A percentile compares a stretch with the other conserved stretches of the same genome.
Evolutionary conservation across 2,113 vertebrate species (phyloP).

Genomic region (Ceyx cyanopectus): DNA sequence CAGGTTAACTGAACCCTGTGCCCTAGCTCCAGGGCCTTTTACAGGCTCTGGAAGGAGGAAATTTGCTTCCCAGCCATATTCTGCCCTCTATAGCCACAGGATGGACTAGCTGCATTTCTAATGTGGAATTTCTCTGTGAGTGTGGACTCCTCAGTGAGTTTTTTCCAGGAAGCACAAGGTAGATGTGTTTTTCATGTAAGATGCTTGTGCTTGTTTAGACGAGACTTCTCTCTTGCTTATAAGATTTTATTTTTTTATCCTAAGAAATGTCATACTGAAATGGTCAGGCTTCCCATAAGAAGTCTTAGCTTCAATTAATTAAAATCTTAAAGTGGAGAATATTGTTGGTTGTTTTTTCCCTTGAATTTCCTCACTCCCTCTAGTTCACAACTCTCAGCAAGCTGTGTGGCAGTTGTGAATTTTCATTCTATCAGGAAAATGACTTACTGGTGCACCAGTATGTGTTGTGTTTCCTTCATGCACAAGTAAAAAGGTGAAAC

Average conservation of each 20-base stretch:
- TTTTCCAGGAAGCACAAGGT: not conserved
- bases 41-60: not conserved
- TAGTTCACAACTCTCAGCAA: not conserved
- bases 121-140: not conserved
- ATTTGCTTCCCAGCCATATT: not conserved
- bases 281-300: not conserved
- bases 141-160: not conserved
- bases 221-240: not conserved
- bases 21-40: not conserved
- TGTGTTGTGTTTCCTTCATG: not conserved
- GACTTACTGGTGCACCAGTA: not conserved
- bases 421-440: not conserved
- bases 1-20: not conserved
- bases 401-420: not conserved
- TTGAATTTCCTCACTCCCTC: not conserved
- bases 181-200: not conserved
- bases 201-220: too few species aligned
- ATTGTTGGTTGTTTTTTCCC: fast-evolving
- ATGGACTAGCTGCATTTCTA: not conserved
- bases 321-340: not conserved
- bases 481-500: not conserved
- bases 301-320: not conserved
- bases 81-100: not conserved
- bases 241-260: not conserved
- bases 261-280: not conserved